phyloP scores from a whole-genome alignment of 2,113 vertebrate genomes.

The Phoxinus phoxinus region DNA sequence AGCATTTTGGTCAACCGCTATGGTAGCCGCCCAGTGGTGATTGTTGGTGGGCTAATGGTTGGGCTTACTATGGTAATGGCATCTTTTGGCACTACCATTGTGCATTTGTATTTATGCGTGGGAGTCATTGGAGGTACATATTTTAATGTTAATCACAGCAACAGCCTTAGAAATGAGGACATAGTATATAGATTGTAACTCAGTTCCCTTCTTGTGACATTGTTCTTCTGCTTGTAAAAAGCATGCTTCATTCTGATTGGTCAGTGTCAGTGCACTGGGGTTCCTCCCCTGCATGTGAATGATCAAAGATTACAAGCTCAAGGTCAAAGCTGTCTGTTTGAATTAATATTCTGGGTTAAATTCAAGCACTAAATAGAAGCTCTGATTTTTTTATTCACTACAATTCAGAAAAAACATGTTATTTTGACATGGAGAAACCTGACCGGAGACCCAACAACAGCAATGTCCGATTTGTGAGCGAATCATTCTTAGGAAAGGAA shows the following conservation, averaged over 20 bases:
- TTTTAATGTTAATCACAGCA: neutral
- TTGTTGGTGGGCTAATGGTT: constrained; percentile 79
- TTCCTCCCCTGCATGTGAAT: constrained; percentile 31
- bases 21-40: constrained; percentile 84
- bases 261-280: constrained; percentile 19
- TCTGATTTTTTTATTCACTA: neutral
- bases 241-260: constrained; percentile 16
- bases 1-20: constrained; percentile 82
- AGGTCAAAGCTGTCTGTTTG: constrained; percentile 29
- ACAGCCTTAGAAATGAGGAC: too few relatives aligned
- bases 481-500: neutral
- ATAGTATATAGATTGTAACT: too few relatives aligned
- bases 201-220: neutral
- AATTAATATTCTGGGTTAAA: neutral
- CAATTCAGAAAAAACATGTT: neutral
- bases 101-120: constrained; percentile 82
- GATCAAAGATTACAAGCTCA: constrained; percentile 20
- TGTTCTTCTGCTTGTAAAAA: neutral
- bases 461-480: neutral
- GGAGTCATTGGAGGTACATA: constrained; percentile 81
- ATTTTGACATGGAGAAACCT: neutral
- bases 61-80: constrained; percentile 76
- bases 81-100: constrained; percentile 79
- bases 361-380: neutral
- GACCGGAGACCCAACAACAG: neutral